A percentile compares a stretch with the other conserved stretches of the same genome.
Conservation (phyloP, 2,113 vertebrate species). For the Pithys albifrons region DNA sequence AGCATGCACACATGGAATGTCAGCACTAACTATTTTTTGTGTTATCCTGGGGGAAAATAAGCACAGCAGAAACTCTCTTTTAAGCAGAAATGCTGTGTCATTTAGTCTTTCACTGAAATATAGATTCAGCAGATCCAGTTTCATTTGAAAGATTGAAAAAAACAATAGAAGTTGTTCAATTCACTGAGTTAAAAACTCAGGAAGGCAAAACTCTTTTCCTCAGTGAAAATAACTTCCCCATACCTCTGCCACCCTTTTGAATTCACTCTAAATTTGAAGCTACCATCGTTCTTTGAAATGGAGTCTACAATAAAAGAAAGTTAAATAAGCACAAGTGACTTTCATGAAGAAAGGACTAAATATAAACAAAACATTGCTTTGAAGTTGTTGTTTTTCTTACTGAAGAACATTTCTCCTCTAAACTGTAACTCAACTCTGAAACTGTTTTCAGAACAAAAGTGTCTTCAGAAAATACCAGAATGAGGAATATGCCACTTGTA, state of each 20-base stretch:
- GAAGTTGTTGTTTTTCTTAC: neutral
- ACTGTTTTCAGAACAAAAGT: neutral
- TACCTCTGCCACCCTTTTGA: neutral
- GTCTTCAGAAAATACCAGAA: neutral
- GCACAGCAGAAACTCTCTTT: neutral
- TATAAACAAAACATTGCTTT: conserved; percentile 25
- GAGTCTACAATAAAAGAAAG: neutral
- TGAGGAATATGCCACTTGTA: neutral
- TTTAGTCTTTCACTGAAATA: neutral
- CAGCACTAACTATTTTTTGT: neutral
- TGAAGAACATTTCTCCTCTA: neutral
- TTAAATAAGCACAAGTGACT: conserved; percentile 1
- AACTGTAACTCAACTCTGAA: neutral
- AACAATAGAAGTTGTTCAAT: neutral
- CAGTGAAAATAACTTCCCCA: neutral
- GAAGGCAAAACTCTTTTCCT: neutral
- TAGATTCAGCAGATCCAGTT: neutral
- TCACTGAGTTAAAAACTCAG: neutral
- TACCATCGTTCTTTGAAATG: neutral
- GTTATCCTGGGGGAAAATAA: neutral
- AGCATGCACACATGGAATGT: neutral
- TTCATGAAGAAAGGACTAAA: neutral
- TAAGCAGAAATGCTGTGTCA: neutral
- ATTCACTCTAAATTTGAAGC: neutral
- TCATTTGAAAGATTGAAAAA: neutral